Conservation (phyloP, 2,888 invertebrate species). For the Heteromyza rotundicornis region DNA sequence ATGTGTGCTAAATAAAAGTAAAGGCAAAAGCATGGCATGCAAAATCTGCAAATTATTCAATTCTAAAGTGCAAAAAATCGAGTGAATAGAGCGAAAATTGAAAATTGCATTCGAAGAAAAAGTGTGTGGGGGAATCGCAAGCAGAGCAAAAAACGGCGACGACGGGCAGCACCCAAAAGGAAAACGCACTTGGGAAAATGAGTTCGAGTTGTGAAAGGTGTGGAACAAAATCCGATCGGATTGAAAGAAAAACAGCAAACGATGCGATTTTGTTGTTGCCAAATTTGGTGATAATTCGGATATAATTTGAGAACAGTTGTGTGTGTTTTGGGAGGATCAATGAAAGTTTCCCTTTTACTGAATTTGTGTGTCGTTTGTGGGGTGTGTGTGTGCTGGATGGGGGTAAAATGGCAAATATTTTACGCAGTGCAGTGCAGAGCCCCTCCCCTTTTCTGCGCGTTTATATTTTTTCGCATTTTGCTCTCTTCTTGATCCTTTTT, state of each 20-base stretch:
- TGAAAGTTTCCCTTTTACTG: background rate
- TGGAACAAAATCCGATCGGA: slow-evolving; percentile 47
- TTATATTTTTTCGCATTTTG: slow-evolving; percentile 36
- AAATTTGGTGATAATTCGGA: background rate
- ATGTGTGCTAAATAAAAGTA: slow-evolving; percentile 43
- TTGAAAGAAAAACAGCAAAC: slow-evolving; percentile 36
- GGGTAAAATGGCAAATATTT: background rate
- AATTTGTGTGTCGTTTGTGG: background rate
- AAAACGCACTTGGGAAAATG: slow-evolving; percentile 41
- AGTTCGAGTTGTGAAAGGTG: slow-evolving; percentile 60
- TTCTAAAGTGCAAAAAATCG: slow-evolving; percentile 12
- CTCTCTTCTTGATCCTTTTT: slow-evolving; percentile 18
- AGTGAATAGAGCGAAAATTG: slow-evolving; percentile 12
- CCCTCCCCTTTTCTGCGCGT: slow-evolving; percentile 24
- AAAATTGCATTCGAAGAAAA: slow-evolving; percentile 32
- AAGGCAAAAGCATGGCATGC: slow-evolving; percentile 45
- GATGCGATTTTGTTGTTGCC: slow-evolving; percentile 3
- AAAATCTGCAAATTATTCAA: slow-evolving; percentile 41
- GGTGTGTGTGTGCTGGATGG: slow-evolving; percentile 17
- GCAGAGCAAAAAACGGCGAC: slow-evolving; percentile 36
- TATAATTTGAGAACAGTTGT: too few species aligned
- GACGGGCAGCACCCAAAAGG: background rate
- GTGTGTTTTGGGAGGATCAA: background rate
- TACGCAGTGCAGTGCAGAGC: slow-evolving; percentile 23
- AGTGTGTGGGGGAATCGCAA: slow-evolving; percentile 28